phyloP scores from a whole-genome alignment of 2,113 vertebrate species.

The Misgurnus mizolepis region DNA sequence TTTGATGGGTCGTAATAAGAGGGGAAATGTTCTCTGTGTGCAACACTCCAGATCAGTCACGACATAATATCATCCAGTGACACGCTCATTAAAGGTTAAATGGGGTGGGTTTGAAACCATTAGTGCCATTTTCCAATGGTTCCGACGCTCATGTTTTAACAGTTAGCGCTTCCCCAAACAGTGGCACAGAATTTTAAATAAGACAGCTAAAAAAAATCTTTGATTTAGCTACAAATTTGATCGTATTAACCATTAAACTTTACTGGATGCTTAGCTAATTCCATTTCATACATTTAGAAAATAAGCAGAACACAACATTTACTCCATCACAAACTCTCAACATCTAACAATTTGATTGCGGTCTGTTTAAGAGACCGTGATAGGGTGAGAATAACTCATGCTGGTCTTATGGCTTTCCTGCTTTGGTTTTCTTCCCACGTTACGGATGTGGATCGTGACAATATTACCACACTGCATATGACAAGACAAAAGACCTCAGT shows the following conservation, averaged over 20 bases:
- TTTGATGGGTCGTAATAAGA: not conserved
- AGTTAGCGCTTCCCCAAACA: too few species aligned
- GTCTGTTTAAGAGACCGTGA: not conserved
- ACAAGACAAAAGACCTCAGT: slow-evolving; percentile 28
- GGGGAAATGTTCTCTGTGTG: not conserved
- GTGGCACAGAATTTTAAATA: not conserved
- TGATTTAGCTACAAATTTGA: not conserved
- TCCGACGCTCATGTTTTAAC: too few species aligned
- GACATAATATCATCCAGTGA: not conserved
- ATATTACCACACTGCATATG: slow-evolving; percentile 15
- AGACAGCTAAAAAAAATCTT: not conserved
- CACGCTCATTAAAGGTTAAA: not conserved
- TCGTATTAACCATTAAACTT: slow-evolving; percentile 2
- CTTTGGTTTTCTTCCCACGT: slow-evolving; percentile 65
- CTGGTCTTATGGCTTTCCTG: slow-evolving; percentile 70
- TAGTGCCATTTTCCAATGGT: not conserved
- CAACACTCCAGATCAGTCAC: not conserved
- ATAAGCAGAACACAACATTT: not conserved
- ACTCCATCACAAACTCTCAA: not conserved
- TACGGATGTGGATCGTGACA: slow-evolving; percentile 17
- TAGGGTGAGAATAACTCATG: not conserved
- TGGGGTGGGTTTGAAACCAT: not conserved
- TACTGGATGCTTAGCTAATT: not conserved
- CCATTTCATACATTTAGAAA: not conserved
- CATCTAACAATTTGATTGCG: not conserved